Evolutionary conservation across 2,797 vertebrate genomes (phyloP).

Genomic region (Astyanax mexicanus): DNA sequence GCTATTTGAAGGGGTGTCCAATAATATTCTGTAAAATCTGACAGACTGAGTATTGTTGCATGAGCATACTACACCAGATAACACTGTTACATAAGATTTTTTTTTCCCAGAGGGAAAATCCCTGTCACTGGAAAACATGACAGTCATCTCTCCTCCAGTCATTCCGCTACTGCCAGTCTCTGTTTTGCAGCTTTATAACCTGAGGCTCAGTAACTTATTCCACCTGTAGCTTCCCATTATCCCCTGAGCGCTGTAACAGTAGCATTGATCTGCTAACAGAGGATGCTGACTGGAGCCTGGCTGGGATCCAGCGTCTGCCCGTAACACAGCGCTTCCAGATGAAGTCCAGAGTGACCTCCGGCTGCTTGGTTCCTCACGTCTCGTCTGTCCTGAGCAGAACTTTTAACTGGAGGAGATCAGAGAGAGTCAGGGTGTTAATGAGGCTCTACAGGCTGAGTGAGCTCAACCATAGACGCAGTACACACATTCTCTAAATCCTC

Average conservation of each 20-base stretch:
- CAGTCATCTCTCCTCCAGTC: background rate
- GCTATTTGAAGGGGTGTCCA: no score
- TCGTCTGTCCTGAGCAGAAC: constrained; percentile 71
- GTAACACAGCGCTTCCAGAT: constrained; percentile 54
- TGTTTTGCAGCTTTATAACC: background rate
- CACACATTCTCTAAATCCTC: background rate
- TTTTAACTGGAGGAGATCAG: constrained; percentile 79
- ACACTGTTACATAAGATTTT: background rate
- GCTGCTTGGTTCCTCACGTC: constrained; percentile 75
- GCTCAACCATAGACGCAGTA: background rate
- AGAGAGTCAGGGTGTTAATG: constrained; percentile 67
- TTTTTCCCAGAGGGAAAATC: background rate
- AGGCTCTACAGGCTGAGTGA: constrained; percentile 70
- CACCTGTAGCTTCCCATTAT: constrained; percentile 34
- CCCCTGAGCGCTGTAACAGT: background rate
- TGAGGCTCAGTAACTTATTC: constrained; percentile 40
- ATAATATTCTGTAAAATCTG: no score
- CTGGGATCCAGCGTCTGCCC: constrained; percentile 25
- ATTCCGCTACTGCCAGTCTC: background rate
- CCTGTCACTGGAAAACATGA: background rate
- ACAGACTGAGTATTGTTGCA: no score
- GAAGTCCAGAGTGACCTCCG: constrained; percentile 67
- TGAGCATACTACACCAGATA: background rate
- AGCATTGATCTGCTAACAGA: constrained; percentile 5
- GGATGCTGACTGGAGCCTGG: constrained; percentile 9